These are phyloP conservation scores for Chiridota heheva DNA, from an alignment of 35 echinoderm and acorn worm genomes.

Conservation along the genomic window DNA sequence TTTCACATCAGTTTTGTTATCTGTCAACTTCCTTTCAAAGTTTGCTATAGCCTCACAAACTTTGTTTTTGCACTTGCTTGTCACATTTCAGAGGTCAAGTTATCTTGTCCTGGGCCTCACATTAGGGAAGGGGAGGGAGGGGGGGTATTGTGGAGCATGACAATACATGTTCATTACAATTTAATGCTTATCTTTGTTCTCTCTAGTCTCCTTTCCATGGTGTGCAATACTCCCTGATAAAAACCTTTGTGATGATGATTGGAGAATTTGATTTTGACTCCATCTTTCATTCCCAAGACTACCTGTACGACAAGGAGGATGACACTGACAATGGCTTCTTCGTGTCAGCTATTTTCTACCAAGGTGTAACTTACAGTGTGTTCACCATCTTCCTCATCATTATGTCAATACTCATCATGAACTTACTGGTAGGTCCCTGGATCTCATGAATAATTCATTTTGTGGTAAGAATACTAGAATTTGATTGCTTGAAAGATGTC, in stretches of 20 bases:
- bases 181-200: constrained; percentile 11
- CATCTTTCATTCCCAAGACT: constrained; percentile 81
- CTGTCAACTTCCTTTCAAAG: no score
- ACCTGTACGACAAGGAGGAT: constrained; percentile 28
- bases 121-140: no score
- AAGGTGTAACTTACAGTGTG: constrained; percentile 74
- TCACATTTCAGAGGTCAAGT: no score
- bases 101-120: no score
- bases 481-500: neutral
- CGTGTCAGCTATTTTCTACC: constrained; percentile 39
- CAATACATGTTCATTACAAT: no score
- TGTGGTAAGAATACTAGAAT: neutral
- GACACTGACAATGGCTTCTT: constrained; percentile 37
- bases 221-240: constrained; percentile 69
- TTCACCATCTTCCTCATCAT: constrained; percentile 81
- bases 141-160: no score
- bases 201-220: constrained; percentile 74
- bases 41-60: no score
- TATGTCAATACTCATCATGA: constrained; percentile 98
- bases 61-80: no score
- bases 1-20: no score
- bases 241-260: constrained; percentile 99
- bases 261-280: constrained; percentile 93
- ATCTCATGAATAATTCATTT: neutral
- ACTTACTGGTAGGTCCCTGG: constrained; percentile 82